Evolutionary conservation across 2,113 vertebrate species (phyloP).

Genomic region (Hydrochoerus hydrochaeris): DNA sequence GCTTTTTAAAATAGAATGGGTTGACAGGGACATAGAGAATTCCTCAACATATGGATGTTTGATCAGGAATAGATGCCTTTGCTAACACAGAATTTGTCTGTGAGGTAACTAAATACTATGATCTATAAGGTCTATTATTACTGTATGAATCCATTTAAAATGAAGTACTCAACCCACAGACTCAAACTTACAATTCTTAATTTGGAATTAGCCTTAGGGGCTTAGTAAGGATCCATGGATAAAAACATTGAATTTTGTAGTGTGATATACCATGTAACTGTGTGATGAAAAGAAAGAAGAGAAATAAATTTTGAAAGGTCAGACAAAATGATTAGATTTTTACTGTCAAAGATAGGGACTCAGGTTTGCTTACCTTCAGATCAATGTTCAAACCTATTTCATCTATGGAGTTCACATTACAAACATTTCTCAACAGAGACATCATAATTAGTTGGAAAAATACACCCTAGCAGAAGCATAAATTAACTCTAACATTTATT

Average conservation of each 20-base stretch:
- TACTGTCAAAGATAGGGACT: neutral
- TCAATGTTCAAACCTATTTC: neutral
- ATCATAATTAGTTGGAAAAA: constrained; percentile 22
- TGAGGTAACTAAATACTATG: neutral
- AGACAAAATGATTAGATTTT: neutral
- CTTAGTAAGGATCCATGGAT: neutral
- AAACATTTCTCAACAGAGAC: constrained; percentile 29
- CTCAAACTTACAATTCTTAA: neutral
- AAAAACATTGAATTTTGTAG: neutral
- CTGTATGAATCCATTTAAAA: constrained; percentile 25
- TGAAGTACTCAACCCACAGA: constrained; percentile 13
- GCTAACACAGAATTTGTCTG: neutral
- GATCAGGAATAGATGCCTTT: neutral
- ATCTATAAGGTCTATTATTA: neutral
- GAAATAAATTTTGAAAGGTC: neutral
- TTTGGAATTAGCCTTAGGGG: neutral
- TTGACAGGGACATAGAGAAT: neutral
- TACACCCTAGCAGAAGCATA: neutral
- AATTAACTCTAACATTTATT: neutral
- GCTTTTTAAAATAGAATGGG: neutral
- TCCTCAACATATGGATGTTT: neutral
- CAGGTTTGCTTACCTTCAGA: neutral
- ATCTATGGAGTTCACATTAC: neutral
- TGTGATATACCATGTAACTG: neutral
- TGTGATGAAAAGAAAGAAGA: constrained; percentile 5